phyloP scores from a whole-genome alignment of 2,113 vertebrate genomes.

The Pseudopodoces humilis region DNA sequence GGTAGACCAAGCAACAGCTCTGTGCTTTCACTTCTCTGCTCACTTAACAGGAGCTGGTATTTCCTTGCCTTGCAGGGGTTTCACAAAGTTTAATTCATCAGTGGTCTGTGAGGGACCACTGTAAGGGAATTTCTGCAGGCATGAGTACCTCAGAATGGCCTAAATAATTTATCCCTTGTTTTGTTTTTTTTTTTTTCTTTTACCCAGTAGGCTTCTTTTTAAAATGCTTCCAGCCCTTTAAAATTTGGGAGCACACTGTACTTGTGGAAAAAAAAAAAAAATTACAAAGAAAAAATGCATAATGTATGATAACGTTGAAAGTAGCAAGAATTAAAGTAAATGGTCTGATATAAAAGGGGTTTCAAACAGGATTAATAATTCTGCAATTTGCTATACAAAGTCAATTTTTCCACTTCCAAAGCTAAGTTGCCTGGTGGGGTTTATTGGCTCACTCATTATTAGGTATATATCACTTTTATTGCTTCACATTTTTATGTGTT shows the following conservation, averaged over 20 bases:
- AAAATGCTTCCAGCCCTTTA: constrained; percentile 46
- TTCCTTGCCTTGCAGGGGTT: neutral
- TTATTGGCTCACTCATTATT: constrained; percentile 76
- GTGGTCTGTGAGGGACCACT: neutral
- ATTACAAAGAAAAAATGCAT: constrained; percentile 69
- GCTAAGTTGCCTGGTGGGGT: constrained; percentile 73
- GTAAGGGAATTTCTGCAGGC: neutral
- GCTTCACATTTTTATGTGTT: constrained; percentile 78
- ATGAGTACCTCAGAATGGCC: neutral
- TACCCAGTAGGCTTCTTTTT: constrained; percentile 30
- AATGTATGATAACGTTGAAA: constrained; percentile 73
- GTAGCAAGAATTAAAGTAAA: constrained; percentile 75
- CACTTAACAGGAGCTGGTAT: neutral
- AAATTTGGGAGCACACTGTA: constrained; percentile 55
- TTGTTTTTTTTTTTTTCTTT: neutral
- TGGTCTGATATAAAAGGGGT: constrained; percentile 71
- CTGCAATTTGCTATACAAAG: constrained; percentile 77
- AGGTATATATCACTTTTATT: constrained; percentile 79
- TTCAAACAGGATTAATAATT: constrained; percentile 77
- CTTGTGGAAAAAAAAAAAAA: constrained; percentile 23
- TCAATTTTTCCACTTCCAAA: constrained; percentile 74
- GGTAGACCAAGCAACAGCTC: neutral
- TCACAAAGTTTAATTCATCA: constrained; percentile 6
- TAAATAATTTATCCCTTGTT: constrained; percentile 49
- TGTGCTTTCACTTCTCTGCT: neutral